phyloP scores from a whole-genome alignment of 2,113 vertebrate species.

The Haemorhous mexicanus region DNA sequence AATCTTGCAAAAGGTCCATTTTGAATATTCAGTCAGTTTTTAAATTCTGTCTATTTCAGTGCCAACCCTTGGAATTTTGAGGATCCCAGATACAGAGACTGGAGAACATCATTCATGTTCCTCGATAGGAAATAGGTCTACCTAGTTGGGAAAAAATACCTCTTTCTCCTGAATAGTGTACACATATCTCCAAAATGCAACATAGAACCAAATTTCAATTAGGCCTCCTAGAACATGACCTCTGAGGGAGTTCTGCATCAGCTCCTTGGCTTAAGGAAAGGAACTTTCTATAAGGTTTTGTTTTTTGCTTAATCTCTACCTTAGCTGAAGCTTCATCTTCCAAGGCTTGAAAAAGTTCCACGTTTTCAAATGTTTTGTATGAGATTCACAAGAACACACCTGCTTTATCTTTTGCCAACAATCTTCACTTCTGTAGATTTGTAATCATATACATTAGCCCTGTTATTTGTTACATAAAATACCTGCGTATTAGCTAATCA shows the following conservation, averaged over 20 bases:
- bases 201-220: background rate
- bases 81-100: background rate
- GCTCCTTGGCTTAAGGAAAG: background rate
- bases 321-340: background rate
- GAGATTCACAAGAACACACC: background rate
- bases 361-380: accelerated
- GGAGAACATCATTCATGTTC: background rate
- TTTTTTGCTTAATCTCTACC: background rate
- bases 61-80: background rate
- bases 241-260: background rate
- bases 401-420: background rate
- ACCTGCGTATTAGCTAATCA: background rate
- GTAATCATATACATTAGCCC: background rate
- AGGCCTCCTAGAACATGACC: background rate
- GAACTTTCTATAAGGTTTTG: background rate
- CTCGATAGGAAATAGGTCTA: background rate
- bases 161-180: accelerated
- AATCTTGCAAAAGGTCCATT: background rate
- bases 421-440: background rate
- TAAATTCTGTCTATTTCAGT: background rate
- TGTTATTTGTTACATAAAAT: background rate
- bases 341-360: background rate
- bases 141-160: background rate
- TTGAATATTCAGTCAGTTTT: background rate
- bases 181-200: background rate